A percentile compares a stretch with the other conserved stretches of the same genome.
phyloP scores from a whole-genome alignment of 1,140 invertebrate species.

The Temnothorax longispinosus region DNA sequence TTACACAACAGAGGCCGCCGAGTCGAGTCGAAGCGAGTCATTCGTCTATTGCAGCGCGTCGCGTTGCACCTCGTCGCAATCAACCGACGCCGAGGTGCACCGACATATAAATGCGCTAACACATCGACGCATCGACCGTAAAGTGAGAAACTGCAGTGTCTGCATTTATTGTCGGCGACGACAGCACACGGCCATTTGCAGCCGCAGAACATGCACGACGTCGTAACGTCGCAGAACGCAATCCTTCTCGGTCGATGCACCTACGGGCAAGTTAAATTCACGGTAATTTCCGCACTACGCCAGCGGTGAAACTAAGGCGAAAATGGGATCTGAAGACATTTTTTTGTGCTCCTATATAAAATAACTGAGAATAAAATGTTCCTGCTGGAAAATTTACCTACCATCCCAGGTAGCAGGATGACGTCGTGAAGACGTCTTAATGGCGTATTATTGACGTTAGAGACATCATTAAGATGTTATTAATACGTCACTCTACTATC shows the following conservation, averaged over 20 bases:
- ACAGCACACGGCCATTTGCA: conserved; percentile 24
- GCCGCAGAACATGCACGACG: conserved; percentile 14
- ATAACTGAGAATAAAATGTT: background rate
- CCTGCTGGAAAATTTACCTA: background rate
- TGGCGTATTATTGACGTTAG: too few relatives aligned
- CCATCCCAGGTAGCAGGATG: too few relatives aligned
- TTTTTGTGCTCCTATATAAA: too few relatives aligned
- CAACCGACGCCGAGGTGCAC: background rate
- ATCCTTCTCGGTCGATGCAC: conserved; percentile 27
- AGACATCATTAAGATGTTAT: too few relatives aligned
- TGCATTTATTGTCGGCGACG: conserved; percentile 53
- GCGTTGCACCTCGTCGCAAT: conserved; percentile 35
- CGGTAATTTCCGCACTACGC: background rate
- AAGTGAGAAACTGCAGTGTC: conserved; percentile 46
- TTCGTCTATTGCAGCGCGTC: conserved; percentile 17
- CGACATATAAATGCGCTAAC: conserved; percentile 25
- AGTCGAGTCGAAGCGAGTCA: background rate
- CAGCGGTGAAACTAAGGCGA: background rate
- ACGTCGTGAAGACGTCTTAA: too few relatives aligned
- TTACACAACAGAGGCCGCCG: background rate
- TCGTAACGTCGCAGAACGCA: background rate
- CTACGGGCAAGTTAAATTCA: conserved; percentile 4
- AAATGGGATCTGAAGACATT: background rate
- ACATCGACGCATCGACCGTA: conserved; percentile 45
- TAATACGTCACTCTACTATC: too few relatives aligned